phyloP scores from a whole-genome alignment of 2,113 vertebrate genomes.

The Steatornis caripensis region DNA sequence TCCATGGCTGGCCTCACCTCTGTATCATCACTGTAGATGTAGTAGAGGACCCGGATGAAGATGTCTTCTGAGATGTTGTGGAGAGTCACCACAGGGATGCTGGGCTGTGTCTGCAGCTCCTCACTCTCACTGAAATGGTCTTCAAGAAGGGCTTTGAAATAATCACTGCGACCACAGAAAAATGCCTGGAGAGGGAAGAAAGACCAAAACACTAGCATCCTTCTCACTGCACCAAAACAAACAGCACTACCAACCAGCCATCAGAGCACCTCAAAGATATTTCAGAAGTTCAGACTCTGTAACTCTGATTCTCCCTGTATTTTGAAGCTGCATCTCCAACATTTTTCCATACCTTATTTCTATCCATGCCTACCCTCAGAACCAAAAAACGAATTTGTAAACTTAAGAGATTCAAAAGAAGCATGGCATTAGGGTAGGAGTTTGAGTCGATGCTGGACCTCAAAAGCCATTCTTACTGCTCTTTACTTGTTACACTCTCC shows the following conservation, averaged over 20 bases:
- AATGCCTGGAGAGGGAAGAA: constrained; percentile 79
- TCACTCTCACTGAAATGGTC: constrained; percentile 93
- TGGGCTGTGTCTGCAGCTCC: constrained; percentile 83
- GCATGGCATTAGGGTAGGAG: background rate
- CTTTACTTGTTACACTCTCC: background rate
- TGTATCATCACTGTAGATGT: constrained; percentile 90
- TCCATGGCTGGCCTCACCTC: constrained; percentile 75
- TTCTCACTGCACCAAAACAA: background rate
- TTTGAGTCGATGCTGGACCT: background rate
- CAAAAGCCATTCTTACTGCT: background rate
- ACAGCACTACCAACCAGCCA: background rate
- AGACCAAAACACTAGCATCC: background rate
- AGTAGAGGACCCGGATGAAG: constrained; percentile 89
- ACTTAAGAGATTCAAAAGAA: background rate
- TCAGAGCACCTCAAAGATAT: background rate
- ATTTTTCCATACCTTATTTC: background rate
- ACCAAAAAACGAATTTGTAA: background rate
- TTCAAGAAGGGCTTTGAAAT: constrained; percentile 91
- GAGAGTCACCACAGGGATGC: constrained; percentile 85
- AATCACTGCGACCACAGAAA: constrained; percentile 96
- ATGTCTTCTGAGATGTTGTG: constrained; percentile 86
- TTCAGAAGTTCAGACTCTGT: background rate
- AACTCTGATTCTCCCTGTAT: background rate
- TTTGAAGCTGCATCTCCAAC: background rate
- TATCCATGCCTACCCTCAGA: background rate